Conservation (phyloP, 1,140 invertebrate species). For the Fragariocoptes setiger region DNA sequence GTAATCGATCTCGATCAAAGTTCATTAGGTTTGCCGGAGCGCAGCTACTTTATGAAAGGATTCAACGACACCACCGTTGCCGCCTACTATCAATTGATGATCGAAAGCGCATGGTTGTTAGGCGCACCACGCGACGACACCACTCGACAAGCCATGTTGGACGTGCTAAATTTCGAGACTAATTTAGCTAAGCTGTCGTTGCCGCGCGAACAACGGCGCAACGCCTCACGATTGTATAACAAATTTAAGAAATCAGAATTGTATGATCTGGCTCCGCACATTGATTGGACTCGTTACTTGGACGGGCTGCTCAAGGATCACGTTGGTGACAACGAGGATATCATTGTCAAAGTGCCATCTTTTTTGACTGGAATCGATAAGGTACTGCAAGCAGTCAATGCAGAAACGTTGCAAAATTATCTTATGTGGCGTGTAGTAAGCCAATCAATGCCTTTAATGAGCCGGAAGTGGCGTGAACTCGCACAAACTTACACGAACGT, state of each 20-base stretch:
- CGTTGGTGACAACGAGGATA: slow-evolving; percentile 2
- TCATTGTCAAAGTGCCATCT: slow-evolving; percentile 7
- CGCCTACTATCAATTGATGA: slow-evolving; percentile 21
- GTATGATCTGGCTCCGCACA: slow-evolving; percentile 5
- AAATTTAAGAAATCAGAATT: slow-evolving; percentile 6
- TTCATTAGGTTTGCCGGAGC: slow-evolving; percentile 38
- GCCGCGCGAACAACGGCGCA: slow-evolving; percentile 8
- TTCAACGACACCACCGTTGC: slow-evolving; percentile 24
- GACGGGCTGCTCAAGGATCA: neutral
- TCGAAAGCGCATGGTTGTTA: slow-evolving; percentile 46
- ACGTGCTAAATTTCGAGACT: slow-evolving; percentile 39
- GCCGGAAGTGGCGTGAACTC: slow-evolving; percentile 1
- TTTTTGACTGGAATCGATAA: slow-evolving; percentile 7
- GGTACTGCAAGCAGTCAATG: slow-evolving; percentile 1
- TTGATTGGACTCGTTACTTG: slow-evolving; percentile 5
- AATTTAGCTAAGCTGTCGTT: slow-evolving; percentile 33
- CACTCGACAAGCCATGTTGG: slow-evolving; percentile 23
- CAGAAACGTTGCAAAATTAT: slow-evolving; percentile 16
- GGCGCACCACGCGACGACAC: slow-evolving; percentile 20
- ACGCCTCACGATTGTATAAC: slow-evolving; percentile 9
- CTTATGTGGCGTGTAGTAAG: slow-evolving; percentile 38
- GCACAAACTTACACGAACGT: slow-evolving; percentile 1
- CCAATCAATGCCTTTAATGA: slow-evolving; percentile 25
- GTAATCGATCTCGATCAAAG: slow-evolving; percentile 73
- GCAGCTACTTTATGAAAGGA: slow-evolving; percentile 35